These are phyloP conservation scores for Drosophila melanogaster DNA, from an alignment of 1,140 invertebrate species.

Conservation along the genomic window Release_6_plus_ISO1_MT NT_037436.4:14924001-14924500, in stretches of 20 bases:
- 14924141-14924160: not conserved
- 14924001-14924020: conserved; percentile 53
- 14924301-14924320: conserved; percentile 53
- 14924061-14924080: conserved; percentile 21
- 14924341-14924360: conserved; percentile 10
- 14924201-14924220: conserved; percentile 61
- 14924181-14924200: conserved; percentile 8
- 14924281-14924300: conserved; percentile 57
- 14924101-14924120: conserved; percentile 49
- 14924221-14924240: conserved; percentile 14
- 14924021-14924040: conserved; percentile 50
- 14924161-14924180: conserved; percentile 27
- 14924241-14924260: conserved; percentile 46
- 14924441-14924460: conserved; percentile 81
- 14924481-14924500: conserved; percentile 27
- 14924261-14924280: conserved; percentile 43
- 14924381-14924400: conserved; percentile 66
- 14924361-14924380: conserved; percentile 46
- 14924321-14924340: conserved; percentile 2
- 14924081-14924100: conserved; percentile 13
- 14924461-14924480: conserved; percentile 72
- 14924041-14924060: conserved; percentile 39
- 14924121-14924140: conserved; percentile 41
- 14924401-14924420: conserved; percentile 76
- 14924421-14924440: conserved; percentile 82